Conservation (phyloP, 1,140 invertebrate genomes). For the Grapholita molesta region DNA sequence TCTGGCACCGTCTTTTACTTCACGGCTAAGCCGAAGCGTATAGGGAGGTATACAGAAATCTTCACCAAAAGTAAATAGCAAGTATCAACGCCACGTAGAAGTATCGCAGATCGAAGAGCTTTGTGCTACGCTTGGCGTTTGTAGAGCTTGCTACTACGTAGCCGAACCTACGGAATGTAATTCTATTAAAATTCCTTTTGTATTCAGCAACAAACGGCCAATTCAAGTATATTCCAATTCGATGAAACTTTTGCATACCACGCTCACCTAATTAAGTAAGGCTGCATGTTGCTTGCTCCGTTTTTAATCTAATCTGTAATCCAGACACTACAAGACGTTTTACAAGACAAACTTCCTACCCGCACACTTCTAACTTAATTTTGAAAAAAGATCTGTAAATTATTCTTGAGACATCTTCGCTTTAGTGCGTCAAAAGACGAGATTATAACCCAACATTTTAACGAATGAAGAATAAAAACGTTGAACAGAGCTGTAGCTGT, state of each 20-base stretch:
- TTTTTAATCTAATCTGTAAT: too few relatives aligned
- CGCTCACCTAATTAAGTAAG: too few relatives aligned
- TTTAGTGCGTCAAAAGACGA: background rate
- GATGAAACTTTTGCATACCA: too few relatives aligned
- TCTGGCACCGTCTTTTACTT: constrained; percentile 56
- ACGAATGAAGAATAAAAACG: background rate
- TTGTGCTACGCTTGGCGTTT: background rate
- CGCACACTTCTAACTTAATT: background rate
- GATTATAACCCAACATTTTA: background rate
- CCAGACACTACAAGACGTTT: too few relatives aligned
- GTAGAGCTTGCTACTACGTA: background rate
- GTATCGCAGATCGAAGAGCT: background rate
- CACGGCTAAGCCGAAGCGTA: constrained; percentile 37
- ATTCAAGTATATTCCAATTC: too few relatives aligned
- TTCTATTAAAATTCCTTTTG: background rate
- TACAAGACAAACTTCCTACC: background rate
- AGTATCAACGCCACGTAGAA: background rate
- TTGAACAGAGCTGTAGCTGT: background rate
- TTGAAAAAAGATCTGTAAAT: background rate
- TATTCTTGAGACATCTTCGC: background rate
- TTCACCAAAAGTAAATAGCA: constrained; percentile 27
- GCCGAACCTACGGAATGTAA: background rate
- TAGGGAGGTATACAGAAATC: constrained; percentile 39
- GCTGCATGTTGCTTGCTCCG: too few relatives aligned
- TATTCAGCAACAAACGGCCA: background rate